These are phyloP conservation scores for Cyprinodon brontotheroides DNA, from an alignment of 2,113 vertebrate genomes.

Conservation along the genomic window DNA sequence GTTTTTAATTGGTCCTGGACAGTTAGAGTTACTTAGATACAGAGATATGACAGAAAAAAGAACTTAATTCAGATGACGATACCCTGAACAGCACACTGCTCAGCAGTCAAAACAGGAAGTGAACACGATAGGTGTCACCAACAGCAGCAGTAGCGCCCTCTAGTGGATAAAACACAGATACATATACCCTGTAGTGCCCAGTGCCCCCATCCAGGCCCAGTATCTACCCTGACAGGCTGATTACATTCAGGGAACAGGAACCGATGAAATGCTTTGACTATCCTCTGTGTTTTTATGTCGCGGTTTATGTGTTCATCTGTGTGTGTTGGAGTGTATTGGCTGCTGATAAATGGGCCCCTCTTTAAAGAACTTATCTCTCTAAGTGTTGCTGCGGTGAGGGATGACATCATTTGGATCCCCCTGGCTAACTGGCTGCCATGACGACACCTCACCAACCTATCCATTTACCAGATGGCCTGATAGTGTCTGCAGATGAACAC, in stretches of 20 bases:
- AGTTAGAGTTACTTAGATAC: no score
- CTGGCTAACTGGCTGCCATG: slow-evolving; percentile 93
- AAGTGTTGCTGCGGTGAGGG: slow-evolving; percentile 96
- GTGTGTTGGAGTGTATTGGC: slow-evolving; percentile 79
- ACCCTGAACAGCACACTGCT: no score
- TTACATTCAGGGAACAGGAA: slow-evolving; percentile 50
- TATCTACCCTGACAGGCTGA: slow-evolving; percentile 49
- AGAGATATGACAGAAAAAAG: no score
- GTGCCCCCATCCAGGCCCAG: background rate
- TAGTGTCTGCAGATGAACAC: slow-evolving; percentile 85
- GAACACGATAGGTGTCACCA: no score
- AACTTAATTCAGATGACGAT: no score
- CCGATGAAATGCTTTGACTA: slow-evolving; percentile 56
- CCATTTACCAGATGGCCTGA: slow-evolving; percentile 99
- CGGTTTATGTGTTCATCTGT: slow-evolving; percentile 38
- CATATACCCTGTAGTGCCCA: slow-evolving; percentile 25
- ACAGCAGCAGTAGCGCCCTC: background rate
- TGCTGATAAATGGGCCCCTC: slow-evolving; percentile 99
- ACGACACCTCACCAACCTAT: slow-evolving; percentile 92
- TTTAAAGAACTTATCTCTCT: slow-evolving; percentile 99
- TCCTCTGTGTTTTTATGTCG: slow-evolving; percentile 43
- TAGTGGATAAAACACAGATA: slow-evolving; percentile 3
- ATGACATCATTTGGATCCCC: slow-evolving; percentile 98
- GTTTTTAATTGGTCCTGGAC: no score
- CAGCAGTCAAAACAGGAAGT: no score